Conservation (phyloP, 2,113 vertebrate genomes). For the Corydoras sp. region DNA sequence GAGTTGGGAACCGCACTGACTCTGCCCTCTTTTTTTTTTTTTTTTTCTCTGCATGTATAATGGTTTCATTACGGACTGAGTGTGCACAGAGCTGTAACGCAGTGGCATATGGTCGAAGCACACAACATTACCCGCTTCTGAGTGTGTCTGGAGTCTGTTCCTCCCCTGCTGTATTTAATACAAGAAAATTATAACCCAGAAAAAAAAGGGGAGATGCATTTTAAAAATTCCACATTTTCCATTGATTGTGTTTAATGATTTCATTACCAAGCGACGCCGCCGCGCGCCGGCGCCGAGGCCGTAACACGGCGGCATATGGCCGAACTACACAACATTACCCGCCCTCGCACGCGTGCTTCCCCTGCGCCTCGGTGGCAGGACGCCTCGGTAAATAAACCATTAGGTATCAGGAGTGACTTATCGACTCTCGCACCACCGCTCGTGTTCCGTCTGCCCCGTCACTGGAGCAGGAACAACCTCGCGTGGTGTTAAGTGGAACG, state of each 20-base stretch:
- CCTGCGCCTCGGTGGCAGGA: conserved; percentile 62
- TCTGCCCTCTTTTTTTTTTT: no score
- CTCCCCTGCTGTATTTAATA: conserved; percentile 25
- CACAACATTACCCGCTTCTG: conserved; percentile 27
- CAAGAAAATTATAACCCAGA: conserved; percentile 5
- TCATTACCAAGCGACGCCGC: conserved; percentile 62
- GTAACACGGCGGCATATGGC: conserved; percentile 69
- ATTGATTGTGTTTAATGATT: conserved; percentile 42
- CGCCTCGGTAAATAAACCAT: conserved; percentile 67
- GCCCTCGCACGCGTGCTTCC: conserved; percentile 61
- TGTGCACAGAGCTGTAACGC: conserved; percentile 16
- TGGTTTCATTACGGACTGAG: conserved; percentile 25
- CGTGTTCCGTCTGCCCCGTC: conserved; percentile 16
- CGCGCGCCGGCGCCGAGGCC: conserved; percentile 55
- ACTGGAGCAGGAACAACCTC: not conserved
- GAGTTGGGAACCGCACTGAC: no score
- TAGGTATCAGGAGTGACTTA: conserved; percentile 58
- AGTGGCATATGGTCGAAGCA: conserved; percentile 18
- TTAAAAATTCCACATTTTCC: conserved; percentile 47
- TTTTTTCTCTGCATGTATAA: not conserved
- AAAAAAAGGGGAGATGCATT: not conserved
- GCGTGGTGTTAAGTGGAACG: conserved; percentile 8
- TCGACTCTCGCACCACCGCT: conserved; percentile 33
- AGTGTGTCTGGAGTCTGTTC: conserved; percentile 22
- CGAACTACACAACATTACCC: conserved; percentile 72